Conservation (phyloP, 1,140 invertebrate species). For the Maniola jurtina region DNA sequence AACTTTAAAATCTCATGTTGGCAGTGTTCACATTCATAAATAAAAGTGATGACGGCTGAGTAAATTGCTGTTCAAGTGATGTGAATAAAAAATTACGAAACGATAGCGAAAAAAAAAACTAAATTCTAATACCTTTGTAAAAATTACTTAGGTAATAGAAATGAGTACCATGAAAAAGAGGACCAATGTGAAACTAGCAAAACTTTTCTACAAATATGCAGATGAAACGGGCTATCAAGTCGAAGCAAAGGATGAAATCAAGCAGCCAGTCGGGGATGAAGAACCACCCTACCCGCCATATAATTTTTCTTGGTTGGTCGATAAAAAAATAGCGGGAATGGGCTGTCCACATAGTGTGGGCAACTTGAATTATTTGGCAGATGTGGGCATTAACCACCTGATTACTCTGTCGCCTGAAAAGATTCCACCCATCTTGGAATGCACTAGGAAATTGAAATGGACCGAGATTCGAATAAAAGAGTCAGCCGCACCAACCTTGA, state of each 20-base stretch:
- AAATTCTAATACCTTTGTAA: not conserved
- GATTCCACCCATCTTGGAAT: slow-evolving; percentile 78
- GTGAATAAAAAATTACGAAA: not conserved
- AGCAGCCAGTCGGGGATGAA: slow-evolving; percentile 29
- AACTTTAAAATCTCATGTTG: slow-evolving; percentile 21
- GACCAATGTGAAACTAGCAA: slow-evolving; percentile 65
- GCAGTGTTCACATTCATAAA: slow-evolving; percentile 22
- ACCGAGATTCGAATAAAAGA: slow-evolving; percentile 82
- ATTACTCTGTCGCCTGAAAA: slow-evolving; percentile 83
- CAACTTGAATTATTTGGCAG: slow-evolving; percentile 81
- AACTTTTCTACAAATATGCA: slow-evolving; percentile 67
- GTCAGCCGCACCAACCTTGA: slow-evolving; percentile 82
- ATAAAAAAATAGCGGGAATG: slow-evolving; percentile 72
- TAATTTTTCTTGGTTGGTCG: slow-evolving; percentile 72
- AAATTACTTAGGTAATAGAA: not conserved
- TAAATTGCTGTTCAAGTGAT: slow-evolving; percentile 1
- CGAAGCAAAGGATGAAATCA: slow-evolving; percentile 31
- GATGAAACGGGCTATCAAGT: slow-evolving; percentile 29
- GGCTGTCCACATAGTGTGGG: slow-evolving; percentile 79
- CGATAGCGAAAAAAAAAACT: not conserved
- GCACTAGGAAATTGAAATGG: slow-evolving; percentile 77
- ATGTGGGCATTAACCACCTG: slow-evolving; percentile 78
- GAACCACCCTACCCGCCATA: slow-evolving; percentile 63
- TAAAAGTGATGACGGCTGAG: slow-evolving; percentile 17
- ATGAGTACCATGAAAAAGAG: slow-evolving; percentile 55